A percentile compares a stretch with the other conserved stretches of the same genome.
Evolutionary conservation across 2,113 vertebrate genomes (phyloP).

Genomic region (Trogon surrucura): DNA sequence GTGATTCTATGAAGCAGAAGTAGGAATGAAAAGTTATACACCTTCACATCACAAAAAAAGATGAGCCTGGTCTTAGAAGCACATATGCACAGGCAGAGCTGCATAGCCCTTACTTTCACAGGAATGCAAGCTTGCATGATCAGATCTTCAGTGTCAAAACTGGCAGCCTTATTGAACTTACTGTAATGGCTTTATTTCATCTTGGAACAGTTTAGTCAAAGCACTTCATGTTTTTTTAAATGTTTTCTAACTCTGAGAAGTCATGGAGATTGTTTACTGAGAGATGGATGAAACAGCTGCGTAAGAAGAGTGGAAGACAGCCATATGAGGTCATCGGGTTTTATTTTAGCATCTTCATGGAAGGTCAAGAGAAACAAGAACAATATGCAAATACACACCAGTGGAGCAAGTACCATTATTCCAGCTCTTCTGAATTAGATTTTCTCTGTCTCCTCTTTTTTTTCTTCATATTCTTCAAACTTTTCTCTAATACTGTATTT

Average conservation of each 20-base stretch:
- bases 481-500: not conserved
- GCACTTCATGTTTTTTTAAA: not conserved
- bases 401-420: not conserved
- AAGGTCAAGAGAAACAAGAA: not conserved
- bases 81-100: not conserved
- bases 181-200: not conserved
- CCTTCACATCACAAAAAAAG: not conserved
- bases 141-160: not conserved
- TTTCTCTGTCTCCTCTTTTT: not conserved
- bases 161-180: not conserved
- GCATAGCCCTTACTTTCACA: not conserved
- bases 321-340: not conserved
- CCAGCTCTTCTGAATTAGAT: not conserved
- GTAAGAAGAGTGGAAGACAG: not conserved
- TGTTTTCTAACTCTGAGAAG: not conserved
- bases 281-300: not conserved
- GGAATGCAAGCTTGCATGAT: not conserved
- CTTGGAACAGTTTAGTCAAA: not conserved
- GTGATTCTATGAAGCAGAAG: not conserved
- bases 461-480: not conserved
- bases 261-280: not conserved
- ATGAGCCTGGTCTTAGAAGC: not conserved
- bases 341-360: not conserved
- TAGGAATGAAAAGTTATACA: not conserved
- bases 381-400: not conserved